phyloP scores from a whole-genome alignment of 2,888 invertebrate genomes.

The Amblyteles armatorius region DNA sequence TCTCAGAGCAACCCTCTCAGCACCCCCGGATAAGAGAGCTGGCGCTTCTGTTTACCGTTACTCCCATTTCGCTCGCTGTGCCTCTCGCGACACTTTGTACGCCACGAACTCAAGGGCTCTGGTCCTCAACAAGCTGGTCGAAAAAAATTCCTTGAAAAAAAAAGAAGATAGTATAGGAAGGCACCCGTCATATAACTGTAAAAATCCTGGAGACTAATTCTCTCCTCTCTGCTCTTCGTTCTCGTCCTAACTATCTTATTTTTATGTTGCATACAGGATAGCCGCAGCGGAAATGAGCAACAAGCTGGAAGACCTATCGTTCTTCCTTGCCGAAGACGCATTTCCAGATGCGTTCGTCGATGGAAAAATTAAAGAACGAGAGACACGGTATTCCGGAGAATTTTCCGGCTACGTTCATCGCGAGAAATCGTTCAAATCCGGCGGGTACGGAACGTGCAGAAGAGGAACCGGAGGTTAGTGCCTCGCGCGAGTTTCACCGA shows the following conservation, averaged over 20 bases:
- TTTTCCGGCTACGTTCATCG: neutral
- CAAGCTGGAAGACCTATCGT: neutral
- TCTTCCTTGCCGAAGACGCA: neutral
- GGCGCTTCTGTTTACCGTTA: constrained; percentile 78
- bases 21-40: constrained; percentile 59
- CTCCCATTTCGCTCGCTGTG: constrained; percentile 69
- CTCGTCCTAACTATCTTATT: neutral
- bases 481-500: constrained; percentile 21
- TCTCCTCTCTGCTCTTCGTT: constrained; percentile 8
- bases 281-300: constrained; percentile 14
- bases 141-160: constrained; percentile 13
- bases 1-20: constrained; percentile 38
- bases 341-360: neutral
- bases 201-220: constrained; percentile 17
- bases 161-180: constrained; percentile 27
- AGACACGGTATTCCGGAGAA: neutral
- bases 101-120: constrained; percentile 48
- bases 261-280: neutral
- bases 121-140: constrained; percentile 17
- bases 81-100: constrained; percentile 60
- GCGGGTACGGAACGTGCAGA: constrained; percentile 8
- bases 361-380: neutral
- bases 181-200: constrained; percentile 37
- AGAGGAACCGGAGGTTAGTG: constrained; percentile 9
- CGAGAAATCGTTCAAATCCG: neutral